Base-by-base conservation (phyloP, 2,888 invertebrate genomes). In the Patella depressa region DNA sequence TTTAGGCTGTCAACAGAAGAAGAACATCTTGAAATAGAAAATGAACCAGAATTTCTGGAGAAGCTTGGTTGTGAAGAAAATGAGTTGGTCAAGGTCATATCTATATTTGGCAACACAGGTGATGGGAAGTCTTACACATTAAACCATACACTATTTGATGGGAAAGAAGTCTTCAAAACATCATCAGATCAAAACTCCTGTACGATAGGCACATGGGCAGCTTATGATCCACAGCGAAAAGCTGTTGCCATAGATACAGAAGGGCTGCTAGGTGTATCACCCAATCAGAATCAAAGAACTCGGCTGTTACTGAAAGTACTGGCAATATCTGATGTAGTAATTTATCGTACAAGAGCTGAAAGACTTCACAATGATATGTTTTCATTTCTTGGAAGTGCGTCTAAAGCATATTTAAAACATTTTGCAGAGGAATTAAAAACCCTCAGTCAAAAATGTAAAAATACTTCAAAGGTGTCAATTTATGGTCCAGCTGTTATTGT, bases 41-140 rank as follows among this genome's bases (percentile, higher is more conserved):
- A 84, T 83, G 86, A 85, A 70, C 87, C 88, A 29, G 91, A 91
- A 17, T 92, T 92, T 81, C 76, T 88, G 5, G 79, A 84, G 34
- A 89, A 89, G 75, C 83, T 92, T 5, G 88, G 86, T 24, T 91
- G 91, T 86, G 86, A 86, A n/a, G 81, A 79, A 34, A 83, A 87
- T 74, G 84, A 84, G 34, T 74, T 80, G 24, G 94, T 96, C 17
- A 96, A 96, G 92, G 96, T 96, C 19, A 94, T 96, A 0, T 95
- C 96, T 15, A 95, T 96, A 87, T 95, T 96, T 92, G 96, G 96
- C 3, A 96, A 96, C 88, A 95, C 95, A 0, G 96, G 96, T 0
- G 96, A 96, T 92, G 96, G 96, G 2, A 96, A 96, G 91, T 96
- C 96, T 3, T 94, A 95, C 87, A 95, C 95, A 0, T 91, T 96